phyloP scores from a whole-genome alignment of 2,113 vertebrate species.

The Oreochromis spilurus region DNA sequence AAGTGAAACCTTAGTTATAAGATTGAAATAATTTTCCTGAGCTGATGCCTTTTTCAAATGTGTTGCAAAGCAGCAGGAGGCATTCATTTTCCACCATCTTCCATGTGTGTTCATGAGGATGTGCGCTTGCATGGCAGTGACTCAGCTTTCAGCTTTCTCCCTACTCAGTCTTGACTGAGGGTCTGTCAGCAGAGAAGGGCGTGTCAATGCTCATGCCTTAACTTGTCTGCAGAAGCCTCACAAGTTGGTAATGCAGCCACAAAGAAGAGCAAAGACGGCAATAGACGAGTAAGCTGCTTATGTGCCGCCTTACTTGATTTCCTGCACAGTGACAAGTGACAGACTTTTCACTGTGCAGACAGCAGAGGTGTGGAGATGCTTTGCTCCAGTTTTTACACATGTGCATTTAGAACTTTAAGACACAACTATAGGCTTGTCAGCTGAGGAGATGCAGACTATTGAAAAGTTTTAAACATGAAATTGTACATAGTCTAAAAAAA shows the following conservation, averaged over 20 bases:
- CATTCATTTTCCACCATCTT: neutral
- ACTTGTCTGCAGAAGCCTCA: conserved; percentile 25
- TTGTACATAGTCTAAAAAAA: neutral
- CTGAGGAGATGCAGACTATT: neutral
- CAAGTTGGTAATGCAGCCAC: neutral
- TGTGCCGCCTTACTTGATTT: neutral
- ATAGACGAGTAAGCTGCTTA: neutral
- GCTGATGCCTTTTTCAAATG: neutral
- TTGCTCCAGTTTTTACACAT: neutral
- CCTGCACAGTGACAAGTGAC: neutral
- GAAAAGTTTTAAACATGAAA: neutral
- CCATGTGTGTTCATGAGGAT: neutral
- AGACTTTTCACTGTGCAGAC: neutral
- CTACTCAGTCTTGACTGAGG: conserved; percentile 25
- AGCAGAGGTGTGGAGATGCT: neutral
- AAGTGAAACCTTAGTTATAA: conserved; percentile 1
- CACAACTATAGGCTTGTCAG: neutral
- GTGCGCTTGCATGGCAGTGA: conserved; percentile 9
- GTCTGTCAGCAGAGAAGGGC: conserved; percentile 34
- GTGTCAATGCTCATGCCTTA: conserved; percentile 32
- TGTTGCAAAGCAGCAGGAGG: neutral
- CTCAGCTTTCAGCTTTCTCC: conserved; percentile 18
- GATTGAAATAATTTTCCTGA: conserved; percentile 4
- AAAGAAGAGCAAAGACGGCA: neutral
- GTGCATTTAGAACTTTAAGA: neutral